Percentiles rank a stretch among this genome's conserved stretches.
phyloP scores from a whole-genome alignment of 2,113 vertebrate genomes.

The Brevimyrus niger region DNA sequence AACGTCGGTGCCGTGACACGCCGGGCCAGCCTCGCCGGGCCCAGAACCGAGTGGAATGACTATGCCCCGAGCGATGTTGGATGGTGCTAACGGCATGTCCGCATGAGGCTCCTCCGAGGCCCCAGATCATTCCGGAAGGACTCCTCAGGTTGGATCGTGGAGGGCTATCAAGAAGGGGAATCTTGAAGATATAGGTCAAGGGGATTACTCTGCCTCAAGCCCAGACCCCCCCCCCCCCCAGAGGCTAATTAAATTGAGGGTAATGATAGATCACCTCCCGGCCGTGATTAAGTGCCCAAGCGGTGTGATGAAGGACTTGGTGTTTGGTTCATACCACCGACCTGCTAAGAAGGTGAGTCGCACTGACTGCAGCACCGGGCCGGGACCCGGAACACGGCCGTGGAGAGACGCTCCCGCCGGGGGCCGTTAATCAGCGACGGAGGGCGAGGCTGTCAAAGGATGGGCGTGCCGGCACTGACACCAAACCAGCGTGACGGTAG shows the following conservation, averaged over 20 bases:
- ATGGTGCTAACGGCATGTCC: background rate
- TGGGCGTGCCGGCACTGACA: background rate
- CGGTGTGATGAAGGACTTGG: conserved; percentile 27
- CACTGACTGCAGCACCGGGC: background rate
- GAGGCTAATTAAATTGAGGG: conserved; percentile 26
- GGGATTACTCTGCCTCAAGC: background rate
- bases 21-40: too few relatives aligned
- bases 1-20: background rate
- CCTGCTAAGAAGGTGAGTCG: background rate
- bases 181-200: background rate
- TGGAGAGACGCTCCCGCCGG: background rate
- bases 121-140: too few relatives aligned
- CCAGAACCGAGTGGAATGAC: background rate
- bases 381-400: background rate
- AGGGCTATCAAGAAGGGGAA: background rate
- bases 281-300: conserved; percentile 32
- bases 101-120: background rate
- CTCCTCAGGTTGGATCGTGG: background rate
- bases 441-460: background rate
- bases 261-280: conserved; percentile 33
- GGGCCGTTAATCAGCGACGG: background rate
- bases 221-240: background rate
- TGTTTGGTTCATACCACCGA: conserved; percentile 16
- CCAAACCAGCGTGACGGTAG: background rate
- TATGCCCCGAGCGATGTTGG: background rate